Conservation (phyloP, 2,888 invertebrate species). For the Acanthosepion pharaonis region DNA sequence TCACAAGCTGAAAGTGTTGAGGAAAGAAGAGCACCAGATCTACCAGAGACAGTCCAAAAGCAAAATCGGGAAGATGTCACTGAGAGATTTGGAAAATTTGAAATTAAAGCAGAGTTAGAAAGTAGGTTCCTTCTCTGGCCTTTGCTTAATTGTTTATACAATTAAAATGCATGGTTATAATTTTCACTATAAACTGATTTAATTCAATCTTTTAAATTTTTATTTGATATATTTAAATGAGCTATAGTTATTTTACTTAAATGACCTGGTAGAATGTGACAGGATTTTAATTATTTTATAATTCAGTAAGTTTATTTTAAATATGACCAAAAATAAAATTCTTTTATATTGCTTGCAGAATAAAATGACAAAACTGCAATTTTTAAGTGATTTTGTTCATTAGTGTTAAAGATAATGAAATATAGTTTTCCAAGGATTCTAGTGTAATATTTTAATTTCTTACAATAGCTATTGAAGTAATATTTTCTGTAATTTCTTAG, state of each 20-base stretch:
- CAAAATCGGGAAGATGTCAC: conserved; percentile 95
- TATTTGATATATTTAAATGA: too few relatives aligned
- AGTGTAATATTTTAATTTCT: not conserved
- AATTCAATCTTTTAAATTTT: too few relatives aligned
- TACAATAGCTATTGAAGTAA: not conserved
- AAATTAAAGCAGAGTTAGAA: conserved; percentile 79
- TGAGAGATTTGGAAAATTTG: conserved; percentile 98
- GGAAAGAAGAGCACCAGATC: conserved; percentile 60
- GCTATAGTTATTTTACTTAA: too few relatives aligned
- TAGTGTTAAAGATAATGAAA: not conserved
- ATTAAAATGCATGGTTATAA: not conserved
- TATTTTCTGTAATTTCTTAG: not conserved
- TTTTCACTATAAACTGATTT: not conserved
- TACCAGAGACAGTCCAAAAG: conserved; percentile 78
- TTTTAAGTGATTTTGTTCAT: not conserved
- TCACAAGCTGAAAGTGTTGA: conserved; percentile 80
- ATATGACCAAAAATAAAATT: not conserved
- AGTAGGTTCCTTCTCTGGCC: conserved; percentile 56
- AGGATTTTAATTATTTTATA: not conserved
- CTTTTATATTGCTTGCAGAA: not conserved
- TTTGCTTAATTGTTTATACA: not conserved
- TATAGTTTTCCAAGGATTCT: not conserved
- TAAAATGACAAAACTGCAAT: not conserved
- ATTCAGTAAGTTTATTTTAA: not conserved
- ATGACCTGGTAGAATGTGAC: not conserved